Base-by-base conservation (phyloP, 2,888 invertebrate species). In the Sinhomidia bicolor region DNA sequence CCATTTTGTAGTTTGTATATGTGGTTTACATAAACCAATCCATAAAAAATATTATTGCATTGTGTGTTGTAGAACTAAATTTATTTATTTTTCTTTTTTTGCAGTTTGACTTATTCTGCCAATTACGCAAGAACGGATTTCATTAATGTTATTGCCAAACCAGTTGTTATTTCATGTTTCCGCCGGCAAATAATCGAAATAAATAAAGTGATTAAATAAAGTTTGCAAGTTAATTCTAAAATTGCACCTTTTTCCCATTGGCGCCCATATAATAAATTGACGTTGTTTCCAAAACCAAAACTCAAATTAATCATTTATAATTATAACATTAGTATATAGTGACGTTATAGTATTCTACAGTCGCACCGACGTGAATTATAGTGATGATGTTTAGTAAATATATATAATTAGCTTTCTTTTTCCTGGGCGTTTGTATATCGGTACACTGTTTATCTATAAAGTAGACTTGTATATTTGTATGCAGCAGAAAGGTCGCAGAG, bases 161-260 rank as follows among this genome's bases (percentile, higher is more conserved):
- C 36, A 36, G 7, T 7, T 36, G 36, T 36, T 36, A 36, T 36
- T 36, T 5, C 7, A 26, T 29, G 36, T 68, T 68, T 68, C 20
- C 20, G 3, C 17, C 14, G 14, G 62, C 29, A 5, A 68, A 20
- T 68, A 41, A 20, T 9, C 10, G 20, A 41, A 41, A 14, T 17
- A 68, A 65, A n/a, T n/a, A 65, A 20, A 54, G 29, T 29, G 12
- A 62, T 29, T 62, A 29, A 29, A 29, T n/a, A n/a, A n/a, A 29
- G 20, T 62, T 62, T 62, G 62, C 12, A 62, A 65, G 65, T 65
- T 65, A 65, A 65, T 65, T 65, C 32, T 65, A 4, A 32, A 65
- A 2, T 32, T n/a, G 6, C 65, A 65, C 65, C 65, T 29, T 65
- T 65, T 17, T 5, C 65, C 32, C 65, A 29, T 29, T 62, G 9